These are phyloP conservation scores for Drosophila virilis DNA, from an alignment of 1,140 invertebrate genomes.

Conservation along the genomic window DNA sequence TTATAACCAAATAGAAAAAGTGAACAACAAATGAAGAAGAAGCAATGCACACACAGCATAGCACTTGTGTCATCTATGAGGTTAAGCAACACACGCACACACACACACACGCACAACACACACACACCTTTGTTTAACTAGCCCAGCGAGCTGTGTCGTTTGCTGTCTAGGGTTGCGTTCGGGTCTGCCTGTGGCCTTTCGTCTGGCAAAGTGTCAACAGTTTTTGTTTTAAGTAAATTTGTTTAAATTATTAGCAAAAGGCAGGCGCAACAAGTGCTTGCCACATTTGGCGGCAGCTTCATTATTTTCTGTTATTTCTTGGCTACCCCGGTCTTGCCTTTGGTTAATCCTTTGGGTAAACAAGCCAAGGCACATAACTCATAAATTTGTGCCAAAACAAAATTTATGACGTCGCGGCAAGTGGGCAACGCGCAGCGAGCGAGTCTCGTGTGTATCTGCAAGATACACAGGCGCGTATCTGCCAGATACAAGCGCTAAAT, in stretches of 20 bases:
- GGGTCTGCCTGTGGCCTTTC: neutral
- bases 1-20: slow-evolving; percentile 71
- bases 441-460: neutral
- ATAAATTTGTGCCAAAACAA: slow-evolving; percentile 80
- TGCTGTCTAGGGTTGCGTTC: neutral
- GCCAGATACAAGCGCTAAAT: slow-evolving; percentile 62
- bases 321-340: neutral
- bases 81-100: slow-evolving; percentile 13
- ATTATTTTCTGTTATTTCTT: slow-evolving; percentile 56
- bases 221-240: slow-evolving; percentile 68
- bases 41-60: slow-evolving; percentile 7
- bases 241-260: slow-evolving; percentile 75
- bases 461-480: slow-evolving; percentile 38
- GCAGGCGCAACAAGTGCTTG: slow-evolving; percentile 63
- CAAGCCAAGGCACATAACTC: slow-evolving; percentile 57
- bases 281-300: slow-evolving; percentile 53
- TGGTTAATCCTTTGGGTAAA: slow-evolving; percentile 71
- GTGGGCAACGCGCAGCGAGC: slow-evolving; percentile 17
- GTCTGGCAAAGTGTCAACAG: slow-evolving; percentile 33
- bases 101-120: slow-evolving; percentile 24
- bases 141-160: slow-evolving; percentile 18
- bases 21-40: slow-evolving; percentile 29
- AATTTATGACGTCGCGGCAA: slow-evolving; percentile 62
- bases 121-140: slow-evolving; percentile 66
- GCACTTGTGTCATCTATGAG: slow-evolving; percentile 40